phyloP scores from a whole-genome alignment of 2,888 invertebrate genomes.

The Coronaproctus castanopsis region DNA sequence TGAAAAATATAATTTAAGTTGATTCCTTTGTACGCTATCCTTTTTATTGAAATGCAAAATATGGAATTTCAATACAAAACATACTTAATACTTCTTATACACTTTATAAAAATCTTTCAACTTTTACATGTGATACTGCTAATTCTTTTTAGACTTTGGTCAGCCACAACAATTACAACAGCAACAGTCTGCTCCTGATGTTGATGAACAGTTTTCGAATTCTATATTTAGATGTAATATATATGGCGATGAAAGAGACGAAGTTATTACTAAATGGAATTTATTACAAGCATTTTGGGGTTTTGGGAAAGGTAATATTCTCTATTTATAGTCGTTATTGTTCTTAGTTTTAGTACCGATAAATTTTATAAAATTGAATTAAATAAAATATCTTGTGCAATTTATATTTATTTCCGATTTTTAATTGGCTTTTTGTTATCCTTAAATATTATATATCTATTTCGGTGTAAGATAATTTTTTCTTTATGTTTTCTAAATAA shows the following conservation, averaged over 20 bases:
- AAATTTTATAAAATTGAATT: neutral
- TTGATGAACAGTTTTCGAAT: constrained; percentile 48
- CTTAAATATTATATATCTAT: too few relatives aligned
- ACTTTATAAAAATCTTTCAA: constrained; percentile 1
- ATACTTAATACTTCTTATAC: too few relatives aligned
- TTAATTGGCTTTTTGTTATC: too few relatives aligned
- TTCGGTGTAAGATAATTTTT: too few relatives aligned
- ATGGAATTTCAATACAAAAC: too few relatives aligned
- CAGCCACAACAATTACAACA: constrained; percentile 19
- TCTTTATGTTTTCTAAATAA: too few relatives aligned
- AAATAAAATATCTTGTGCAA: constrained; percentile 1
- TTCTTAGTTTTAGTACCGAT: neutral
- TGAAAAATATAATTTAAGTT: too few relatives aligned
- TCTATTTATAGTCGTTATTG: too few relatives aligned
- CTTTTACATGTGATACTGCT: constrained; percentile 6
- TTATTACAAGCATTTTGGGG: constrained; percentile 80
- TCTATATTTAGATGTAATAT: constrained; percentile 59
- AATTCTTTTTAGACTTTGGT: constrained; percentile 14
- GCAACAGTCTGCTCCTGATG: constrained; percentile 31
- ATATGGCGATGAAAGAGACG: constrained; percentile 88
- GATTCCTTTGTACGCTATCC: too few relatives aligned
- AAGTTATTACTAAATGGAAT: constrained; percentile 84
- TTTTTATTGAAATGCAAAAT: too few relatives aligned
- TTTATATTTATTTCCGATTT: neutral
- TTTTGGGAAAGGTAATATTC: constrained; percentile 39